phyloP scores from a whole-genome alignment of 2,113 vertebrate genomes.

The Eurystomus gularis region DNA sequence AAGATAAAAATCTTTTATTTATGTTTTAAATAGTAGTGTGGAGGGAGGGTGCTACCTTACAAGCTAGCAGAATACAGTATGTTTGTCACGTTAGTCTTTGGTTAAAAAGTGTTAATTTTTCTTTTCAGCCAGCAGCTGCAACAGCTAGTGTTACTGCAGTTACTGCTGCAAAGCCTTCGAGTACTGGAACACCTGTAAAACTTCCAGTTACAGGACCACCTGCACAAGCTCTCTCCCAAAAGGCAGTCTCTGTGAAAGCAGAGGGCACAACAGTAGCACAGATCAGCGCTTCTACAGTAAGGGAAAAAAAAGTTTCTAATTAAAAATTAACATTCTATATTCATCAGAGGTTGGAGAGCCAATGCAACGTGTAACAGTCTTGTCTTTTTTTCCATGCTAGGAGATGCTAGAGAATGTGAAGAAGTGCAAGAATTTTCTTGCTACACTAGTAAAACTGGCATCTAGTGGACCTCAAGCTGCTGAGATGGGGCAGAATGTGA shows the following conservation, averaged over 20 bases:
- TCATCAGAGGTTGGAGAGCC: slow-evolving; percentile 42
- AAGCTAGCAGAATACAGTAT: not conserved
- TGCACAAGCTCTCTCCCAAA: slow-evolving; percentile 45
- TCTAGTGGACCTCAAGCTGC: slow-evolving; percentile 85
- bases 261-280: slow-evolving; percentile 63
- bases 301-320: slow-evolving; percentile 19
- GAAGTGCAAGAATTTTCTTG: slow-evolving; percentile 97
- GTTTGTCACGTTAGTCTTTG: slow-evolving; percentile 2
- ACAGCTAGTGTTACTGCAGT: slow-evolving; percentile 60
- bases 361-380: not conserved
- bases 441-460: slow-evolving; percentile 91
- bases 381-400: slow-evolving; percentile 66
- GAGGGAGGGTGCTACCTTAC: not conserved
- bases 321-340: slow-evolving; percentile 36
- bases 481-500: slow-evolving; percentile 90
- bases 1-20: not conserved
- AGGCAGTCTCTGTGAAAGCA: slow-evolving; percentile 58
- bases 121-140: slow-evolving; percentile 71
- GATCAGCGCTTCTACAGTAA: slow-evolving; percentile 71
- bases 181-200: slow-evolving; percentile 68
- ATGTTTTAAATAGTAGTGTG: not conserved
- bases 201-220: slow-evolving; percentile 63
- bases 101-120: slow-evolving; percentile 59
- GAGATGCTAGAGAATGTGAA: slow-evolving; percentile 92
- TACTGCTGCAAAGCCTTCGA: slow-evolving; percentile 63